Evolutionary conservation across 2,888 invertebrate species (phyloP), one percentile per base, ranked within the genome.

Genomic region (Athetis lepigone): DNA sequence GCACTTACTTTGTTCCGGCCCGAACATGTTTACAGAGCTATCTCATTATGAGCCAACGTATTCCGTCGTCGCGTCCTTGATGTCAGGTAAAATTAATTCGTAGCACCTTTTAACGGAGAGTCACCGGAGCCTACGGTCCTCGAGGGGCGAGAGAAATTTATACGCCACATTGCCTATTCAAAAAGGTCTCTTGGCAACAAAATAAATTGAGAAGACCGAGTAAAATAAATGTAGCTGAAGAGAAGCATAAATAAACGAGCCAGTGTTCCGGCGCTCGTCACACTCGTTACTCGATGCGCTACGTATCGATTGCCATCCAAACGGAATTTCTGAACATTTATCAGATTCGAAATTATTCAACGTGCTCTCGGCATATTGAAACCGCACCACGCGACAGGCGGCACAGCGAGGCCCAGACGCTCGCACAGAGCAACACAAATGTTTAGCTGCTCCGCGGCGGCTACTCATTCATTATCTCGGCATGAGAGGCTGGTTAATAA

Each of bases 121-220:
- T 82, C 89, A 86, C 88, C 83, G 86, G 83, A 87, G 87, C 80
- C 86, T 74, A 77, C 83, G 82, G 79, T 82, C 85, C 86, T 88
- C 83, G 71, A 84, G 86, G 87, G 88, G 82, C 82, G 85, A 83
- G 85, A 82, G 83, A 89, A 92, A 92, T 93, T 92, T 92, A 92
- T 93, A 92, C 92, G 89, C 84, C 87, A 88, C 91, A 92, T 93
- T 93, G 89, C 89, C 89, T 92, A 93, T 92, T 92, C 92, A 91
- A 89, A 92, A 92, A 92, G 91, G 92, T 90, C 86, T 85, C 86
- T 80, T 76, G 83, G 85, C 85, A 85, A 88, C 88, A 85, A 90
- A 90, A 91, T 90, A 90, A 89, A 90, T 83, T 89, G 88, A 86
- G 86, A 81, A 85, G 83, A 83, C 85, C 81, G 85, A 84, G 84